phyloP scores from a whole-genome alignment of 2,888 invertebrate species.

The Lasiommata megera region DNA sequence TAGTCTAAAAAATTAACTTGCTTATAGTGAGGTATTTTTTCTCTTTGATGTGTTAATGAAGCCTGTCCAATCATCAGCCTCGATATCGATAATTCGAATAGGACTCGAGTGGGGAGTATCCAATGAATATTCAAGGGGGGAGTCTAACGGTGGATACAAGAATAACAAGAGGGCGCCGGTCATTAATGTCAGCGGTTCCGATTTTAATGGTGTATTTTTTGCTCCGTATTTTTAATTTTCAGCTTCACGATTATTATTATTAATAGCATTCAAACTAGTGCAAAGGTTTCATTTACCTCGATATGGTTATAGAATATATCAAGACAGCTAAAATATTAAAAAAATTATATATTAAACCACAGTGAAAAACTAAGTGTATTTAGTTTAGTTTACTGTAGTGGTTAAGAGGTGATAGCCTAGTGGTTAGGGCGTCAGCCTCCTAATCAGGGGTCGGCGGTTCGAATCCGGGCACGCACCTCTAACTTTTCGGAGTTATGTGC shows the following conservation, averaged over 20 bases:
- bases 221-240: slow-evolving; percentile 6
- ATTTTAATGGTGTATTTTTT: slow-evolving; percentile 10
- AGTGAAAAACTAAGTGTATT: too few species aligned
- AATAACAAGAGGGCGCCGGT: slow-evolving; percentile 13
- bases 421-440: too few species aligned
- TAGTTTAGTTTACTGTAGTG: too few species aligned
- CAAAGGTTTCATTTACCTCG: background rate
- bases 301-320: too few species aligned
- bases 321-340: too few species aligned
- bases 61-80: slow-evolving; percentile 22
- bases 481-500: too few species aligned
- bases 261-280: background rate
- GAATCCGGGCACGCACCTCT: too few species aligned
- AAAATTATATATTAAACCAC: too few species aligned
- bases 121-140: slow-evolving; percentile 29
- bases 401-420: too few species aligned
- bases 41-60: slow-evolving; percentile 26
- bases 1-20: too few species aligned
- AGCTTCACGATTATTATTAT: background rate
- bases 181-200: background rate
- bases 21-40: too few species aligned
- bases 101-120: slow-evolving; percentile 24
- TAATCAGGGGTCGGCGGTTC: too few species aligned
- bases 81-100: slow-evolving; percentile 28
- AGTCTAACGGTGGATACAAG: slow-evolving; percentile 16